Evolutionary conservation across 2,113 vertebrate species (phyloP), one percentile per base, ranked within the genome.

Genomic region (Rhombomys opimus): DNA sequence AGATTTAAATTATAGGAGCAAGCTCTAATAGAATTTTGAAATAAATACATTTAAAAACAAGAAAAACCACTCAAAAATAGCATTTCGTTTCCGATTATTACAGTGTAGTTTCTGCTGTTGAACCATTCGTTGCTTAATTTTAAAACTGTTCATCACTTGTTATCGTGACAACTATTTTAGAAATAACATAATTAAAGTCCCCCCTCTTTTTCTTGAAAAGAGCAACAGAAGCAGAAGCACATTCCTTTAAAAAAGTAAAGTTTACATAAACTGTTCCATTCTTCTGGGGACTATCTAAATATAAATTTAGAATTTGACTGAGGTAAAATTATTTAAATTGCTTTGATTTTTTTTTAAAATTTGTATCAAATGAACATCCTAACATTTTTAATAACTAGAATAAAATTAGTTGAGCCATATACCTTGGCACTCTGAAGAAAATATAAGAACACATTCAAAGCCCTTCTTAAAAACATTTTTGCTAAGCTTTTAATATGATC

Each of bases 401-500:
- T 90, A 88, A 87, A 96, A 96, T 46, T 27, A 63, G 50, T 1
- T 80, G 27, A 94, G 93, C 90, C 75, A 96, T 91, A 57, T 84
- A 93, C 73, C 90, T 78, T 95, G 93, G 80, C 68, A 78, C 2
- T 67, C 54, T 81, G 72, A 95, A 95, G 27, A 94, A 89, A 89
- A 90, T 46, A 91, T 65, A 95, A 68, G n/a, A 95, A 94, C 7
- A 11, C 30, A 50, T 30, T 92, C 78, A 95, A 25, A 32, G 87
- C 20, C 70, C 72, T 87, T 63, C 89, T 82, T 0, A n/a, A 89
- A 23, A 92, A 92, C 32, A 78, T 70, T 91, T 94, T 76, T 95
- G 94, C 41, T 96, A 93, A 93, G 41, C n/a, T 91, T 18, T 95
- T 91, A 96, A 75, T 59, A 89, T 73, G 50, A 54, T 76, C 25